Base-by-base conservation (phyloP, 2,113 vertebrate species). In the Psilopsiagon aurifrons region DNA sequence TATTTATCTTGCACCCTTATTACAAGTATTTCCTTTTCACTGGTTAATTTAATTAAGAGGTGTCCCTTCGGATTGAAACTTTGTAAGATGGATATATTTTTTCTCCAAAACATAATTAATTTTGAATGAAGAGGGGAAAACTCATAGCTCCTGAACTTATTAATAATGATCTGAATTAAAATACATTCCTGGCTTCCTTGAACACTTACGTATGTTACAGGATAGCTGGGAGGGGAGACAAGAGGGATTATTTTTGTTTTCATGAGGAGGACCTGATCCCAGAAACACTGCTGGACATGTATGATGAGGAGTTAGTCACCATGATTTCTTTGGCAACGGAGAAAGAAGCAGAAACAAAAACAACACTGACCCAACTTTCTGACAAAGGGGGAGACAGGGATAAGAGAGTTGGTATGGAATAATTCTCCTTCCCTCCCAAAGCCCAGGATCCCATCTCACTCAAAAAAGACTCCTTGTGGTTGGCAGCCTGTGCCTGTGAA, bases 1-100 rank as follows among this genome's bases (percentile, higher is more conserved):
- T 96, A 97, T 97, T 98, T 98, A 91, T 95, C 97, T 97, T 97
- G 85, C 94, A 95, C 88, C 90, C 94, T 97, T 97, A 96, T 97
- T 97, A 97, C 92, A 97, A 96, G 97, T 96, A 98, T 97, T 97
- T 97, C 94, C 94, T 94, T 94, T 91, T 92, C 63, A 82, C 46
- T 80, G 37, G 86, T 96, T 93, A 96, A 93, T 97, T 97, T 85
- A 95, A 96, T 97, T 95, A 97, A 92, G 68, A 93, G 64, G 60
- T 70, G 70, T 94, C 95, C 94, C 96, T 67, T 91, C 4, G 71
- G 94, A 92, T 91, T 94, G 93, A 94, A 95, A 87, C 37, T 78
- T 80, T 71, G 35, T 49, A 89, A 94, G 83, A 96, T 94, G 41
- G 68, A 89, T 94, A 59, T 80, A 44, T 90, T 92, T 95, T 95